These are phyloP conservation scores for Furcifer pardalis DNA, from an alignment of 2,797 vertebrate species.

Conservation along the genomic window DNA sequence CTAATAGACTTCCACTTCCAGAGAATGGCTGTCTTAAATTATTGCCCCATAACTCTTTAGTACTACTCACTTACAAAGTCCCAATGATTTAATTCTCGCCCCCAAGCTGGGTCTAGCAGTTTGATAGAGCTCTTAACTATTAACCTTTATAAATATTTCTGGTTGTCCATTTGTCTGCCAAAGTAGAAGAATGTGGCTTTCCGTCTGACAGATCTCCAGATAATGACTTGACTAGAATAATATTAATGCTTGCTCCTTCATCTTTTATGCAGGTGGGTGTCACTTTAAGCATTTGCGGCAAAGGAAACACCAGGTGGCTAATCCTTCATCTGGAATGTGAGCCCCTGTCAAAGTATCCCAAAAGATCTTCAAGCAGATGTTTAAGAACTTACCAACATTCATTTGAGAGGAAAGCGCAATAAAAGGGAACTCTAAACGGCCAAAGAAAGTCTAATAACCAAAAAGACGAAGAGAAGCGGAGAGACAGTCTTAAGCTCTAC, in stretches of 20 bases:
- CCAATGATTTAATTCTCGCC: no score
- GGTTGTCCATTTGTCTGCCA: not conserved
- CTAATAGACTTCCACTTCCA: not conserved
- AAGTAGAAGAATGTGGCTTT: not conserved
- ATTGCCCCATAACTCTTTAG: not conserved
- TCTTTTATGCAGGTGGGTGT: slow-evolving; percentile 61
- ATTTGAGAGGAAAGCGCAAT: slow-evolving; percentile 55
- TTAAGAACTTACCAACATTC: slow-evolving; percentile 66
- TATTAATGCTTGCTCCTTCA: not conserved
- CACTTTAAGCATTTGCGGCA: slow-evolving; percentile 58
- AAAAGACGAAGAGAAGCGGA: not conserved
- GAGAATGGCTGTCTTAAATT: not conserved
- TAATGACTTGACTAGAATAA: not conserved
- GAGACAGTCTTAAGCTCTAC: not conserved
- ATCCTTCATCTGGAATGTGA: slow-evolving; percentile 70
- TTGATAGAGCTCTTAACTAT: not conserved
- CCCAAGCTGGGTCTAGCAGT: no score
- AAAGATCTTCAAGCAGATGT: slow-evolving; percentile 66
- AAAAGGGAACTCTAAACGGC: slow-evolving; percentile 55
- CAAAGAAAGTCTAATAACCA: slow-evolving; percentile 14
- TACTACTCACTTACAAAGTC: no score
- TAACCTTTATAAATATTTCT: not conserved
- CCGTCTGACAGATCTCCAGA: not conserved
- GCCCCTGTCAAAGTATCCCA: slow-evolving; percentile 63
- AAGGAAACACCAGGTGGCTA: slow-evolving; percentile 71